A percentile compares a stretch with the other conserved stretches of the same genome.
These are phyloP conservation scores for Globodera ellingtonae DNA, from an alignment of 1,140 invertebrate species.

Conservation along the genomic window DNA sequence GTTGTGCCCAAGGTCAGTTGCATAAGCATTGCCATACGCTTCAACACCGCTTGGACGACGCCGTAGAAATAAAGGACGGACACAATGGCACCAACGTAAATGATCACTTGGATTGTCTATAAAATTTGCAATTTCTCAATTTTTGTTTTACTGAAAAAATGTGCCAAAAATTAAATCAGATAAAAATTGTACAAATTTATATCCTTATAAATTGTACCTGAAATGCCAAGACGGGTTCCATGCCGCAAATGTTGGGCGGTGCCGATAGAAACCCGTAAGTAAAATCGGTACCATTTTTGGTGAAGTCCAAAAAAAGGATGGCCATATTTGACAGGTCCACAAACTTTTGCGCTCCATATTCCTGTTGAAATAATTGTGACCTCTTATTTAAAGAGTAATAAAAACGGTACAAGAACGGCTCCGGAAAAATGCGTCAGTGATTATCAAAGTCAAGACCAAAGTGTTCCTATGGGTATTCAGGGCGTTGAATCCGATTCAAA, in stretches of 20 bases:
- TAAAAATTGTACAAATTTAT: neutral
- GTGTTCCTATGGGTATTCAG: no score
- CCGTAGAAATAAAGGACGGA: constrained; percentile 84
- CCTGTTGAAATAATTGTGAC: neutral
- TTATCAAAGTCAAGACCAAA: no score
- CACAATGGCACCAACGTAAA: constrained; percentile 54
- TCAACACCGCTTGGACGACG: constrained; percentile 68
- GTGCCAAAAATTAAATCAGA: neutral
- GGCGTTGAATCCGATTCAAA: no score
- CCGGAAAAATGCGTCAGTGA: no score
- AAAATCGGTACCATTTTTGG: constrained; percentile 78
- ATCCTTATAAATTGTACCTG: constrained; percentile 69
- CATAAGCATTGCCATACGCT: constrained; percentile 27
- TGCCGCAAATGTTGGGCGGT: constrained; percentile 74
- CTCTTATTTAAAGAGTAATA: neutral
- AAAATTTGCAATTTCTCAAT: constrained; percentile 64
- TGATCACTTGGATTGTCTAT: constrained; percentile 62
- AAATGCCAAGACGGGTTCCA: constrained; percentile 67
- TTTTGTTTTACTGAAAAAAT: neutral
- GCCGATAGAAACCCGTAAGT: constrained; percentile 75
- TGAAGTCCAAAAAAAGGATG: constrained; percentile 78
- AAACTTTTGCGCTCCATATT: constrained; percentile 76
- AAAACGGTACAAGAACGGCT: neutral
- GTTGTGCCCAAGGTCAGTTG: constrained; percentile 74
- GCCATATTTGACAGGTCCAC: constrained; percentile 76